Percentiles rank a stretch among this genome's conserved stretches.
These are phyloP conservation scores for Atrichornis clamosus DNA, from an alignment of 2,113 vertebrate genomes.

Conservation along the genomic window DNA sequence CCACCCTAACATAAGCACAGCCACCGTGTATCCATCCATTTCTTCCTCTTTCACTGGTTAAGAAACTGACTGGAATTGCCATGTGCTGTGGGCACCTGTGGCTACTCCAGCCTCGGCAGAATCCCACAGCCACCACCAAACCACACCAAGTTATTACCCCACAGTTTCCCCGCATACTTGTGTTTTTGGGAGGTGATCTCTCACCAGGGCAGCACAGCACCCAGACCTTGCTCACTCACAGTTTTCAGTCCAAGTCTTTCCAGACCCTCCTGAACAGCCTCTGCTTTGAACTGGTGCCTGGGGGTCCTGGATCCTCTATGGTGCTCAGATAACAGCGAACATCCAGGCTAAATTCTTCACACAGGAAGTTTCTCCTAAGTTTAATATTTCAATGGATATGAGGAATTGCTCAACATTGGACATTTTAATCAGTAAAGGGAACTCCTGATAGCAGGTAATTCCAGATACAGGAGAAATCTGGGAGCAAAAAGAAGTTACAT, in stretches of 20 bases:
- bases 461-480: neutral
- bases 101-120: neutral
- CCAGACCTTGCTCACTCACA: neutral
- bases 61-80: neutral
- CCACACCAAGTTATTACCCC: neutral
- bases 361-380: neutral
- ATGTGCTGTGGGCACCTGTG: neutral
- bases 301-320: fast-evolving
- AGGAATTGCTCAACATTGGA: neutral
- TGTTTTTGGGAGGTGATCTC: neutral
- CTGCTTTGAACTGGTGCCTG: neutral
- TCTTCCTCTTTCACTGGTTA: neutral
- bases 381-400: neutral
- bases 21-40: neutral
- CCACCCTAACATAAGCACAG: neutral
- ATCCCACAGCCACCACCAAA: neutral
- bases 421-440: neutral
- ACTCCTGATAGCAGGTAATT: neutral
- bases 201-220: neutral
- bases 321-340: neutral
- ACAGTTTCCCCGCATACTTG: neutral
- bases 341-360: neutral
- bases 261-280: neutral
- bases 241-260: neutral
- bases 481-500: neutral